Evolutionary conservation across 2,797 vertebrate genomes (phyloP).

Genomic region (Microcaecilia unicolor): DNA sequence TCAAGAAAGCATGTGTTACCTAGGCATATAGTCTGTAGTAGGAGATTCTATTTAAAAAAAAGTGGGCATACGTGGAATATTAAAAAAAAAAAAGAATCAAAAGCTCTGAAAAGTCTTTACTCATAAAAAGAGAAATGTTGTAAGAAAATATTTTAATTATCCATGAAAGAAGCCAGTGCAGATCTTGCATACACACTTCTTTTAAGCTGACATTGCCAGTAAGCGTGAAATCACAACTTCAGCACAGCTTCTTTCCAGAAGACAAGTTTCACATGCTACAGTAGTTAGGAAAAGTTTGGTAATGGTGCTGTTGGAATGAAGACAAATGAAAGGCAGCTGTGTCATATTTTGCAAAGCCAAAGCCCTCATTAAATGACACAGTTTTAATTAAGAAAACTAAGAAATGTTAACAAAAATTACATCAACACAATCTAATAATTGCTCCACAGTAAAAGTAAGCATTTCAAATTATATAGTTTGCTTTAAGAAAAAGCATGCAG

Average conservation of each 20-base stretch:
- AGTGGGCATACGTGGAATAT: too few species aligned
- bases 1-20: too few species aligned
- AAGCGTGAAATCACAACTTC: conserved; percentile 25
- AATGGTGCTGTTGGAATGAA: too few species aligned
- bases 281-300: too few species aligned
- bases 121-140: conserved; percentile 49
- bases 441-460: conserved; percentile 1
- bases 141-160: conserved; percentile 43
- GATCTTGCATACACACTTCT: conserved; percentile 33
- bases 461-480: too few species aligned
- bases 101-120: too few species aligned
- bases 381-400: too few species aligned
- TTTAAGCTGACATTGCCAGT: conserved; percentile 49
- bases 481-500: too few species aligned
- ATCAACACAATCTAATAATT: conserved; percentile 11
- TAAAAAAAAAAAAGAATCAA: too few species aligned
- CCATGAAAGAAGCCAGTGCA: conserved; percentile 23
- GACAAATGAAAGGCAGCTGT: conserved; percentile 14
- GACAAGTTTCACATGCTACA: conserved; percentile 27
- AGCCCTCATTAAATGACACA: conserved; percentile 2
- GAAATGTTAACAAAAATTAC: conserved; percentile 12
- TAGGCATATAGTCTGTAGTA: too few species aligned
- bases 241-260: conserved; percentile 34
- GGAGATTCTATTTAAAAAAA: too few species aligned
- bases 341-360: conserved; percentile 8